phyloP scores from a whole-genome alignment of 2,113 vertebrate species.

The Pseudopipra pipra region DNA sequence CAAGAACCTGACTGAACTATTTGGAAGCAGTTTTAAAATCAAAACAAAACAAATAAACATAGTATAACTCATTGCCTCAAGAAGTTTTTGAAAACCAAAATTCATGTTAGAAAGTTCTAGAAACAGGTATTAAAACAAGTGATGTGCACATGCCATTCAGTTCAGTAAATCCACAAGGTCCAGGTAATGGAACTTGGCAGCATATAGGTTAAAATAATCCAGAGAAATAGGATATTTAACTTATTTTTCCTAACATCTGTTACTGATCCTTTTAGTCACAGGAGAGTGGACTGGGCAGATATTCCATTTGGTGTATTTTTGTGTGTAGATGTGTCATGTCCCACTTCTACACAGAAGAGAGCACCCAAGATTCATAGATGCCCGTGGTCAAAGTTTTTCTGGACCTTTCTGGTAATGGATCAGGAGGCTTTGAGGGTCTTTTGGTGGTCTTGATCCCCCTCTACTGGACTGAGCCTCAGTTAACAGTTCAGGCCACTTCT shows the following conservation, averaged over 20 bases:
- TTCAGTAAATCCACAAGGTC: neutral
- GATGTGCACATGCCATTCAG: neutral
- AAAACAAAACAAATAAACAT: neutral
- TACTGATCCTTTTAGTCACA: neutral
- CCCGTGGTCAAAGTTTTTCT: neutral
- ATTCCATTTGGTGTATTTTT: neutral
- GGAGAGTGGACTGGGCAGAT: neutral
- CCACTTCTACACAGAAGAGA: neutral
- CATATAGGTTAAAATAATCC: neutral
- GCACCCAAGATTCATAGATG: neutral
- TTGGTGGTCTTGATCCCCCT: neutral
- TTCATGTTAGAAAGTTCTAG: neutral
- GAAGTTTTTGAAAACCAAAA: neutral
- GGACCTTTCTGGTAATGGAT: neutral
- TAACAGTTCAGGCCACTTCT: neutral
- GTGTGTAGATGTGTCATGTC: neutral
- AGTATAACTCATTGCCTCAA: neutral
- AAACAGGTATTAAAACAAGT: neutral
- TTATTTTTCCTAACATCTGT: neutral
- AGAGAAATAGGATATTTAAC: neutral
- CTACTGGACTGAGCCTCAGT: neutral
- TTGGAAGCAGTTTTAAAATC: neutral
- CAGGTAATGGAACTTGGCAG: neutral
- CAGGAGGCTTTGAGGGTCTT: neutral
- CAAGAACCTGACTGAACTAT: neutral